These are phyloP conservation scores for Antheraea yamamai DNA, from an alignment of 2,888 invertebrate species.

Conservation along the genomic window DNA sequence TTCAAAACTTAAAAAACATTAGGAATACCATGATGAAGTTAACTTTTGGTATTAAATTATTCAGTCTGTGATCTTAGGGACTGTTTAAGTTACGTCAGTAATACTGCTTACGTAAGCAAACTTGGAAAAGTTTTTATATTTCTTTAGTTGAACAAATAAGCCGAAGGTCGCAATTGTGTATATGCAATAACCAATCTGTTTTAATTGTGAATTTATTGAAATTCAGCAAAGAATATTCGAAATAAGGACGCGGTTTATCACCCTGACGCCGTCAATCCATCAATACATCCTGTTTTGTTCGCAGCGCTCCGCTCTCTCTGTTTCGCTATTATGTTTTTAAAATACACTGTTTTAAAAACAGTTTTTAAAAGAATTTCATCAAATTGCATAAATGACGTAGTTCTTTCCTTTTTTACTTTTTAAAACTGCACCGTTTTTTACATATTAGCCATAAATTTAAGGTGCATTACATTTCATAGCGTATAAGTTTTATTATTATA, in stretches of 20 bases:
- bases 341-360: slow-evolving; percentile 27
- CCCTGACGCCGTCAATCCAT: slow-evolving; percentile 53
- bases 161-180: neutral
- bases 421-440: neutral
- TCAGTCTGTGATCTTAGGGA: neutral
- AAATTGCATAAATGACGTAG: too few relatives aligned
- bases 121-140: neutral
- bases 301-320: slow-evolving; percentile 30
- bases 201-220: neutral
- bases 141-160: neutral
- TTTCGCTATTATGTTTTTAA: slow-evolving; percentile 34
- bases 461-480: neutral
- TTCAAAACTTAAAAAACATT: too few relatives aligned
- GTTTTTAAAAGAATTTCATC: slow-evolving; percentile 1
- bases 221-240: slow-evolving; percentile 20
- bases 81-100: neutral
- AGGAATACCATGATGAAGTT: neutral
- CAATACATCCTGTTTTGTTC: slow-evolving; percentile 40
- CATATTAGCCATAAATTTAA: neutral
- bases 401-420: too few relatives aligned
- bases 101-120: neutral
- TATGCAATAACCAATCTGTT: neutral
- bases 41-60: neutral
- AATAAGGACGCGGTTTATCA: slow-evolving; percentile 42
- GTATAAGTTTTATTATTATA: neutral